A percentile compares a stretch with the other conserved stretches of the same genome.
These are phyloP conservation scores for Tapirus indicus DNA, from an alignment of 2,797 vertebrate genomes.

Conservation along the genomic window DNA sequence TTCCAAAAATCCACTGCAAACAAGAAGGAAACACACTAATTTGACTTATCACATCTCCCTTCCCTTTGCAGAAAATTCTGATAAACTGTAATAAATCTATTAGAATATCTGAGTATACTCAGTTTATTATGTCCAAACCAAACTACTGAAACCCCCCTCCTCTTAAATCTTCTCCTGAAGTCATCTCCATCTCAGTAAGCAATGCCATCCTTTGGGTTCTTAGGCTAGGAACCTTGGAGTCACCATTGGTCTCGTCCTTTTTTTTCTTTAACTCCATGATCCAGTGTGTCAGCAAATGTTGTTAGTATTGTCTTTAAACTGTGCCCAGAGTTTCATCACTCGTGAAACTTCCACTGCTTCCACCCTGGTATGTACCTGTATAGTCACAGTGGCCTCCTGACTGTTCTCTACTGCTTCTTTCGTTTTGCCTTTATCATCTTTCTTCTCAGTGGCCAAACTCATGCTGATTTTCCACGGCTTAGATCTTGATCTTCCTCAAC, in stretches of 20 bases:
- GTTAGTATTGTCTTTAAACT: background rate
- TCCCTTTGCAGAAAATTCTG: slow-evolving; percentile 3
- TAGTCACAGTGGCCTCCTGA: background rate
- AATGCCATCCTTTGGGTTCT: background rate
- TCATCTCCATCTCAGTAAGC: background rate
- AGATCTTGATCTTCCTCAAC: background rate
- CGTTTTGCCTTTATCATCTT: background rate
- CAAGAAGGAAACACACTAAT: background rate
- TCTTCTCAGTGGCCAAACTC: background rate
- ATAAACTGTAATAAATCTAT: slow-evolving; percentile 10
- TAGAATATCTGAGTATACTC: background rate
- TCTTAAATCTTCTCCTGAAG: background rate
- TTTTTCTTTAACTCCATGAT: background rate
- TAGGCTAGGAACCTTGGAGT: background rate
- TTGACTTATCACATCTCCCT: background rate
- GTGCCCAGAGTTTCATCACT: background rate
- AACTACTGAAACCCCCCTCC: background rate
- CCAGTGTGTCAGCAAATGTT: background rate
- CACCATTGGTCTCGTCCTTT: background rate
- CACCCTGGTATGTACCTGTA: background rate
- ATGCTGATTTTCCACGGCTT: background rate
- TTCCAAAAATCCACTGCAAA: background rate
- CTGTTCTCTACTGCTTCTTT: background rate
- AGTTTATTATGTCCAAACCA: background rate
- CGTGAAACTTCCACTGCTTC: background rate